Conservation (phyloP, 2,888 invertebrate species). For the Litoditis marina region DNA sequence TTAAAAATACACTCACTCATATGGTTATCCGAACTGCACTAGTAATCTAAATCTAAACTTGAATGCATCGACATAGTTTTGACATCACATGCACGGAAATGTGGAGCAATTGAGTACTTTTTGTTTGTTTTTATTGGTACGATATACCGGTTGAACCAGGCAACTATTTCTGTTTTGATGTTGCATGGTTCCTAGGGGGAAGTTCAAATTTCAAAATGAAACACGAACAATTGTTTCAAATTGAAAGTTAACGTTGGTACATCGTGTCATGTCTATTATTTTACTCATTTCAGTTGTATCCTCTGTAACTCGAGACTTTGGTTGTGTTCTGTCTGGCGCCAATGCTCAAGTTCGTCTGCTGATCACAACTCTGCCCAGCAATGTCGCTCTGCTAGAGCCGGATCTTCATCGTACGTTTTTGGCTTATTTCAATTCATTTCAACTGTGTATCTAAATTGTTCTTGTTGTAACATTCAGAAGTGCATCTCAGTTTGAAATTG, state of each 20-base stretch:
- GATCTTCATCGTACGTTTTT: slow-evolving; percentile 70
- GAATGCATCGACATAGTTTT: not conserved
- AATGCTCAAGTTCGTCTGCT: slow-evolving; percentile 68
- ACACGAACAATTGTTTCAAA: too few relatives aligned
- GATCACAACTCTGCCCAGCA: slow-evolving; percentile 88
- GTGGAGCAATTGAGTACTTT: not conserved
- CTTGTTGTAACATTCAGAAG: too few relatives aligned
- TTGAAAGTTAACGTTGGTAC: too few relatives aligned
- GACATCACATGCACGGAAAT: not conserved
- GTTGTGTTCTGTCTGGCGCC: not conserved
- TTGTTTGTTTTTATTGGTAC: not conserved
- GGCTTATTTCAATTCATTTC: not conserved
- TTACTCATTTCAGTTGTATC: slow-evolving; percentile 4
- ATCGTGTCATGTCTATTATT: too few relatives aligned
- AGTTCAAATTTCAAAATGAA: too few relatives aligned
- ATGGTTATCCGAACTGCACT: too few relatives aligned
- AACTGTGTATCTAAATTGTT: too few relatives aligned
- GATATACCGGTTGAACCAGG: not conserved
- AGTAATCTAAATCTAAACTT: too few relatives aligned
- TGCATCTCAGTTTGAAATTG: too few relatives aligned
- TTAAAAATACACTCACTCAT: too few relatives aligned
- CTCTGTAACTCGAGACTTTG: slow-evolving; percentile 10
- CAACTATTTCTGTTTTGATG: too few relatives aligned
- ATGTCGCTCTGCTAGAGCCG: slow-evolving; percentile 85
- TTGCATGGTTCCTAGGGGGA: too few relatives aligned